These are phyloP conservation scores for Luscinia luscinia DNA, from an alignment of 2,797 vertebrate species.

Conservation along the genomic window DNA sequence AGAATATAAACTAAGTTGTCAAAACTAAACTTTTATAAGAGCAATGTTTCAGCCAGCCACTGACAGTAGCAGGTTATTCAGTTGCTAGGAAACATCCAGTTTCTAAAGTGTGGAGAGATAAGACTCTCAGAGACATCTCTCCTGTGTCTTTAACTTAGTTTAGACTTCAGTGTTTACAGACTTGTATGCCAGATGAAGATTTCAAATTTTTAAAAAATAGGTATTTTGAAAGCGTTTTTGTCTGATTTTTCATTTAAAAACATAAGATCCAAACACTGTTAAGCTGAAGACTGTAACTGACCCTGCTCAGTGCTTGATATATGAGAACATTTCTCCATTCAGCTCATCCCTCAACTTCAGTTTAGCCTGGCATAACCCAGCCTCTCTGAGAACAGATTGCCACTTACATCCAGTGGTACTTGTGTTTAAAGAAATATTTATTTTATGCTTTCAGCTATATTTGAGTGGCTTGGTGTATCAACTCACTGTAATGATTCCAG, in stretches of 20 bases:
- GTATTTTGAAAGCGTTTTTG: not conserved
- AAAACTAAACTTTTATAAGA: not conserved
- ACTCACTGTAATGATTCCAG: not conserved
- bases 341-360: not conserved
- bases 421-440: not conserved
- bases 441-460: not conserved
- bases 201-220: not conserved
- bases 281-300: not conserved
- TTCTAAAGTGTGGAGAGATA: not conserved
- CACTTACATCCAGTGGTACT: not conserved
- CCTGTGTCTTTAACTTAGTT: not conserved
- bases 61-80: not conserved
- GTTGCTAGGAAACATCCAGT: not conserved
- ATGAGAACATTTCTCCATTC: not conserved
- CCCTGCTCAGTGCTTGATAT: not conserved
- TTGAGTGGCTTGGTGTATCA: not conserved
- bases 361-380: not conserved
- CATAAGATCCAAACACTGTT: not conserved
- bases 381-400: not conserved
- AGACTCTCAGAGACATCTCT: not conserved
- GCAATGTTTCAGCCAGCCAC: not conserved
- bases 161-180: not conserved
- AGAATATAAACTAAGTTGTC: not conserved
- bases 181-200: not conserved
- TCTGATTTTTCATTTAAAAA: not conserved